Conservation (phyloP, 2,113 vertebrate species). For the Stercorarius parasiticus region DNA sequence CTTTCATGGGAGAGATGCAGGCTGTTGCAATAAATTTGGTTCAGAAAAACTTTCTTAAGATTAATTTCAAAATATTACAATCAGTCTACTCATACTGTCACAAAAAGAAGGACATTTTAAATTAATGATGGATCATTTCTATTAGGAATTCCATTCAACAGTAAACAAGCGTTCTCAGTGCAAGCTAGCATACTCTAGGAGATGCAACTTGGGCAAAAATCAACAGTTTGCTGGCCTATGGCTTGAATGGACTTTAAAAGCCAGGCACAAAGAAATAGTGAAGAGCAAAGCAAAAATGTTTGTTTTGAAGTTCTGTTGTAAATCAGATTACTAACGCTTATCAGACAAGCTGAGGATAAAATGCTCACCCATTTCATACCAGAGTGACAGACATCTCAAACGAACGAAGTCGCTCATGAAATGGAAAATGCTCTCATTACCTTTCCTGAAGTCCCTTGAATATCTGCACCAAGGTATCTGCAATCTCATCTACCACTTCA, state of each 20-base stretch:
- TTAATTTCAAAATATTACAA: not conserved
- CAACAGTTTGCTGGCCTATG: not conserved
- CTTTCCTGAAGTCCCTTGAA: conserved; percentile 97
- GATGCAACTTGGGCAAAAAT: not conserved
- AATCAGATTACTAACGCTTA: not conserved
- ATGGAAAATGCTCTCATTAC: conserved; percentile 72
- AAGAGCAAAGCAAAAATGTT: not conserved
- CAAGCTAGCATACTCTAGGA: not conserved
- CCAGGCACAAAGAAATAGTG: not conserved
- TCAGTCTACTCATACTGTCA: not conserved
- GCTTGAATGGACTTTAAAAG: not conserved
- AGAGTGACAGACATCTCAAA: not conserved
- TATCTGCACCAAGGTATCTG: conserved; percentile 96
- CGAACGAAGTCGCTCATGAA: not conserved
- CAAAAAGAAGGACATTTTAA: not conserved
- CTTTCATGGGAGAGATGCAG: not conserved
- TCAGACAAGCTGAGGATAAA: not conserved
- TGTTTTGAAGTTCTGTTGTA: not conserved
- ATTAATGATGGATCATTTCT: not conserved
- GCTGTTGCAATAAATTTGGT: not conserved
- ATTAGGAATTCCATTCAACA: not conserved
- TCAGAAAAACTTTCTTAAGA: not conserved
- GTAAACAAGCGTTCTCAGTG: not conserved
- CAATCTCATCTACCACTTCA: conserved; percentile 96
- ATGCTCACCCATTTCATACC: not conserved